Base-by-base conservation (phyloP, 2,113 vertebrate species). In the Microtus ochrogaster region DNA sequence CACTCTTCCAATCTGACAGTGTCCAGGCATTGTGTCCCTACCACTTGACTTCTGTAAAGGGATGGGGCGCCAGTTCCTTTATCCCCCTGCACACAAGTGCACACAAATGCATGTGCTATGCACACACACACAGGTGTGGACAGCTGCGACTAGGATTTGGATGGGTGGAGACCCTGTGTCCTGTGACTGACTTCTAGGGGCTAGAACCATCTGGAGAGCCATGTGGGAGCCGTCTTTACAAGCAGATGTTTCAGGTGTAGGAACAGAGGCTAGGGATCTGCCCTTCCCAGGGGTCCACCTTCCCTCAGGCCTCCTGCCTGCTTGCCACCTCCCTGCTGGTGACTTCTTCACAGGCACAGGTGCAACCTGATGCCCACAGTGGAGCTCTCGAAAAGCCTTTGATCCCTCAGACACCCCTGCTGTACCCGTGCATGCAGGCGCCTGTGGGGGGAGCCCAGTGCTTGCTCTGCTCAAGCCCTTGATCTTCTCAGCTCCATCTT, bases 361-460 rank as follows among this genome's bases (percentile, higher is more conserved):
- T 63, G 77, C 33, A 11, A 22, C 85, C 36, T 61, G 78, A 84
- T 89, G 55, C 39, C 58, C 39, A 90, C 88, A 13, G 26, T 30
- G n/a, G n/a, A 44, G 52, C 70, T 61, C 70, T 21, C 14, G 39
- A 33, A 44, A 66, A 7, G 78, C 76, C 24, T 82, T 86, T 93
- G 4, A 87, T 68, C 49, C 63, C 55, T 7, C 0, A 10, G 87
- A 36, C 30, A 21, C 72, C 70, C 33, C 36, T 16, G 24, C 33
- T 36, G 33, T 41, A 52, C 33, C 47, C n/a, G 22, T 5, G 2
- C 2, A 9, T 0, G 1, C 39, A 28, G 0, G 0, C 73, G 7
- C 1, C 0, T 30, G 4, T 1, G 0, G 13, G 1, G 4, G 63
- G 65, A 87, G 39, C 44, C 21, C 7, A 2, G 1, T 4, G 47